Conservation (phyloP, 2,113 vertebrate species). For the Ursus arctos region DNA sequence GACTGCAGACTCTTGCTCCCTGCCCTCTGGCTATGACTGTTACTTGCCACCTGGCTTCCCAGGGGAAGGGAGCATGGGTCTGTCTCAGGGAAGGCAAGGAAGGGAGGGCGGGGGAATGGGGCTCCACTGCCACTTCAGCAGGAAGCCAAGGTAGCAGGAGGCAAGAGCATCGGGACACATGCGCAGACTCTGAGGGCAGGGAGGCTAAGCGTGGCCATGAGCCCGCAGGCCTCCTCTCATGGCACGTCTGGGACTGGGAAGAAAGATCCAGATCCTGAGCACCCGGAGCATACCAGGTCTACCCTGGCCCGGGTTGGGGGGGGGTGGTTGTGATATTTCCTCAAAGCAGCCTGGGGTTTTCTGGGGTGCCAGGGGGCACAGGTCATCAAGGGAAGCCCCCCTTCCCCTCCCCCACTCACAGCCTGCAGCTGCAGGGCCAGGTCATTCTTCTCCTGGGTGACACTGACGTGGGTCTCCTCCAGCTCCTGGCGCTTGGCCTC, state of each 20-base stretch:
- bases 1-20: background rate
- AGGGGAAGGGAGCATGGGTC: background rate
- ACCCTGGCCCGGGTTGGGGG: rapidly evolving
- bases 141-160: background rate
- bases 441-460: conserved; percentile 97
- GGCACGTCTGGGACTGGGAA: background rate
- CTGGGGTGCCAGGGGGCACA: background rate
- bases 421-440: conserved; percentile 95
- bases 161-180: no score
- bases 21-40: background rate
- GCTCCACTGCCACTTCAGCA: background rate
- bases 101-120: no score
- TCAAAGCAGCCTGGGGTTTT: background rate
- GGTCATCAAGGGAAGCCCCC: background rate
- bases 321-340: background rate
- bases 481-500: conserved; percentile 95
- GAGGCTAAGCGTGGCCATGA: rapidly evolving
- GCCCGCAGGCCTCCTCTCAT: background rate
- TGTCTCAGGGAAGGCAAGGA: background rate
- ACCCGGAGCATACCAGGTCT: conserved; percentile 88
- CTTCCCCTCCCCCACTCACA: conserved; percentile 86
- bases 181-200: background rate
- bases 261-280: conserved; percentile 83
- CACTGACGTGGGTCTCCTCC: conserved; percentile 95
- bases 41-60: background rate